phyloP scores from a whole-genome alignment of 2,888 invertebrate genomes.

The Trypoxylon attenuatum region DNA sequence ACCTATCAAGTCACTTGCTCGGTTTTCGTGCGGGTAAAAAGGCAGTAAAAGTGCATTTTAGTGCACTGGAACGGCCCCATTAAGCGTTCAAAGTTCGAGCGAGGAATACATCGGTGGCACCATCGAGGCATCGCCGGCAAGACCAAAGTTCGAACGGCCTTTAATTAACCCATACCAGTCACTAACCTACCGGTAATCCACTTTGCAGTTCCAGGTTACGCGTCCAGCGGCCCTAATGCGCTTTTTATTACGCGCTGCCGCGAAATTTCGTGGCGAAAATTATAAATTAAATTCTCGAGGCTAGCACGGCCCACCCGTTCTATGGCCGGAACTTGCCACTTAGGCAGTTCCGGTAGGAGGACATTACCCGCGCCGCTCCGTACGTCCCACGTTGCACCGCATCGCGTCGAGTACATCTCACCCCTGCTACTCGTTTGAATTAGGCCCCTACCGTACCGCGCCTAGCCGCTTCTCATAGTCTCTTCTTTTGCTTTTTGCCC shows the following conservation, averaged over 20 bases:
- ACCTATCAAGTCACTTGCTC: not conserved
- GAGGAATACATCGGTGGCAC: conserved; percentile 27
- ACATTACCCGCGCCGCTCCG: conserved; percentile 33
- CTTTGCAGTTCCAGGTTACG: conserved; percentile 47
- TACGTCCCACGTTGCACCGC: too few species aligned
- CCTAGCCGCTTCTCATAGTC: not conserved
- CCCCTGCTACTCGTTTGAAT: conserved; percentile 31
- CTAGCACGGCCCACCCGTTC: not conserved
- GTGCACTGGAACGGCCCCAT: conserved; percentile 26
- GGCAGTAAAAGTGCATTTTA: conserved; percentile 35
- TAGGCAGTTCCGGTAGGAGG: conserved; percentile 34
- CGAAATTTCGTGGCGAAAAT: conserved; percentile 54
- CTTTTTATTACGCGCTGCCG: conserved; percentile 58
- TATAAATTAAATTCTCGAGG: conserved; percentile 54
- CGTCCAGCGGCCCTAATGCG: conserved; percentile 51
- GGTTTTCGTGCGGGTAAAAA: not conserved
- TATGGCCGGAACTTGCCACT: conserved; percentile 41
- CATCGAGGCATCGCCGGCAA: conserved; percentile 28
- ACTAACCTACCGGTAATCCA: conserved; percentile 46
- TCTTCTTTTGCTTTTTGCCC: not conserved
- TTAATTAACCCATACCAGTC: conserved; percentile 51
- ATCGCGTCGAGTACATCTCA: too few species aligned
- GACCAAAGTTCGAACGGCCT: conserved; percentile 54
- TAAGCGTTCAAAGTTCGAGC: conserved; percentile 38
- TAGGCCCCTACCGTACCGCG: conserved; percentile 2